Evolutionary conservation across 2,797 vertebrate genomes (phyloP), one percentile per base, ranked within the genome.

Genomic region (Oryzias dopingdopingensis): DNA sequence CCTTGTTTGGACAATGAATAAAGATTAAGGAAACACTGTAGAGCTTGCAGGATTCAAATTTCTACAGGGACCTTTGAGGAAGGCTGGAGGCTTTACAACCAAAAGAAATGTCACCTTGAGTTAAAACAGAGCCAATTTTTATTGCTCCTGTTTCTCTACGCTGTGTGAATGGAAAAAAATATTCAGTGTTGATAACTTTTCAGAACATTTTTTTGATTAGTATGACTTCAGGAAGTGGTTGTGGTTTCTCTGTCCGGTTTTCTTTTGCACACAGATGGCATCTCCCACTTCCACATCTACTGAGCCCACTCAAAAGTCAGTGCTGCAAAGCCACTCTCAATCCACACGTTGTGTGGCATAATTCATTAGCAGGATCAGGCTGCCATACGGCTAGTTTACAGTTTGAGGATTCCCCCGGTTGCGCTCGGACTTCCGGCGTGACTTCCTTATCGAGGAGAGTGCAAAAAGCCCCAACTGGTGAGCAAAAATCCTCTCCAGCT

Each of bases 321-420:
- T 55, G 72, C 75, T 78, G 67, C 65, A 69, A 77, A 67, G 77
- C 72, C 80, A 68, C 72, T 79, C 58, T 20, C 67, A 72, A 68
- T 72, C 8, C 60, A 44, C 62, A 47, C 65, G 58, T 62, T 37
- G 69, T 69, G 81, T 68, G 76, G 79, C 70, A 58, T 81, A 88
- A 86, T 83, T 80, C 76, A 88, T 88, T 81, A 81, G 68, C 43
- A 3, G 70, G 71, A 77, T 84, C 79, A 70, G 67, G 59, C 62
- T 72, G 72, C 62, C 70, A 66, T 61, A 55, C 70, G 67, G 26
- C 52, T 70, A 47, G 51, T 40, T 50, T 24, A 4, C 15, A 57
- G 55, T 52, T 29, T 15, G 0, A 47, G 50, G 54, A 55, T 22
- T 18, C 47, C 20, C 5, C 49, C 12, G 16, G 29, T 65, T 54